Conservation (phyloP, 2,113 vertebrate genomes). For the Antigone vipio region DNA sequence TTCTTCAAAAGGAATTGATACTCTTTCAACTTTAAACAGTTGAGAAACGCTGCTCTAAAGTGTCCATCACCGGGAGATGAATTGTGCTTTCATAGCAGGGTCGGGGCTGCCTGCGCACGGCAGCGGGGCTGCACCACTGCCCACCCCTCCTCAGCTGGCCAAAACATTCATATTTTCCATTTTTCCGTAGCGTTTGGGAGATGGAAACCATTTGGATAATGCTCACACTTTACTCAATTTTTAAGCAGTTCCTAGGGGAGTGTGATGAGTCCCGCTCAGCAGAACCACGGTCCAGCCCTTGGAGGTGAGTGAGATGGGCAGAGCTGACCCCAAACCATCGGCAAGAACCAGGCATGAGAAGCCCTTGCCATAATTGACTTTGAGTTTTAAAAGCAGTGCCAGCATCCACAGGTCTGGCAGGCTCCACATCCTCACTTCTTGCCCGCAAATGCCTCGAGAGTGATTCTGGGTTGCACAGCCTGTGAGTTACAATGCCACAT, state of each 20-base stretch:
- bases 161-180: fast-evolving
- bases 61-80: slow-evolving; percentile 14
- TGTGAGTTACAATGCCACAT: not conserved
- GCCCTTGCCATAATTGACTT: not conserved
- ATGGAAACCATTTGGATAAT: not conserved
- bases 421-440: not conserved
- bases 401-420: not conserved
- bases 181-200: not conserved
- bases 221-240: not conserved
- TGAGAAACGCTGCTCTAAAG: slow-evolving; percentile 17
- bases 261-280: fast-evolving
- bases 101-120: fast-evolving
- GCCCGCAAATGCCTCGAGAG: not conserved
- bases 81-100: not conserved
- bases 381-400: not conserved
- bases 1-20: slow-evolving; percentile 31
- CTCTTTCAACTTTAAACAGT: slow-evolving; percentile 34
- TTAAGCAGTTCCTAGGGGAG: not conserved
- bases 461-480: not conserved
- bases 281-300: fast-evolving
- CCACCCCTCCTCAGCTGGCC: not conserved
- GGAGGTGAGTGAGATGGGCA: not conserved
- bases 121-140: not conserved
- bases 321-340: fast-evolving
- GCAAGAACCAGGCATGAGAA: not conserved